These are phyloP conservation scores for Apostichopus leukothele DNA, from an alignment of 53 echinoderm and acorn worm genomes.

Conservation along the genomic window DNA sequence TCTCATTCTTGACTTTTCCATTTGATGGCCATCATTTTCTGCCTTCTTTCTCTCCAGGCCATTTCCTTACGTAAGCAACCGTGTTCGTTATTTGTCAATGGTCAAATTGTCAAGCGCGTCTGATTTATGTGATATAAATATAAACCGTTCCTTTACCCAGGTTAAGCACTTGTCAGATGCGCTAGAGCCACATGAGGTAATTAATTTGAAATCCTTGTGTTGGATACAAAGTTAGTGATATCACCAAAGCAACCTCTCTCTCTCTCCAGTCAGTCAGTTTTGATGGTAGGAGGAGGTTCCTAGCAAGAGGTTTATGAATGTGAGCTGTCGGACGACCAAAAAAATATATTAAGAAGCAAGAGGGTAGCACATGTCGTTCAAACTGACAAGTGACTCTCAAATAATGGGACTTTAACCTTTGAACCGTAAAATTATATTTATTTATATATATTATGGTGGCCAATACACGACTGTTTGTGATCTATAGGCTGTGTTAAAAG, in stretches of 20 bases:
- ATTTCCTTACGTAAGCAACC: conserved; percentile 18
- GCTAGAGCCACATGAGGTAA: background rate
- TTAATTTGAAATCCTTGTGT: conserved; percentile 8
- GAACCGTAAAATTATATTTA: too few relatives aligned
- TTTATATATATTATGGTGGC: too few relatives aligned
- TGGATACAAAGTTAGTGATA: conserved; percentile 13
- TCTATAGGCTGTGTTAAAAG: too few relatives aligned
- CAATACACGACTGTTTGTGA: too few relatives aligned
- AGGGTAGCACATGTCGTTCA: too few relatives aligned
- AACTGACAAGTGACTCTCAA: too few relatives aligned
- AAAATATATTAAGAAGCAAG: too few relatives aligned
- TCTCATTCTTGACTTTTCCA: background rate
- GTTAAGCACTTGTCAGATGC: conserved; percentile 10
- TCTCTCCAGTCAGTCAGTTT: background rate
- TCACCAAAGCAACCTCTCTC: conserved; percentile 7
- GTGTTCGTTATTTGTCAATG: conserved; percentile 34
- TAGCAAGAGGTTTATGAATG: too few relatives aligned
- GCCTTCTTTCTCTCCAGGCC: conserved; percentile 17
- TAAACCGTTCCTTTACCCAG: background rate
- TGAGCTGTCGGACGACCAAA: too few relatives aligned
- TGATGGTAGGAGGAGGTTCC: too few relatives aligned
- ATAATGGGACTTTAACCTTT: too few relatives aligned
- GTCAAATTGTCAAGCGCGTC: background rate
- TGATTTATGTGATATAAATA: background rate
- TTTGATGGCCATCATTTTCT: background rate